Evolutionary conservation across 2,888 invertebrate species (phyloP).

Genomic region (Noctua pronuba): DNA sequence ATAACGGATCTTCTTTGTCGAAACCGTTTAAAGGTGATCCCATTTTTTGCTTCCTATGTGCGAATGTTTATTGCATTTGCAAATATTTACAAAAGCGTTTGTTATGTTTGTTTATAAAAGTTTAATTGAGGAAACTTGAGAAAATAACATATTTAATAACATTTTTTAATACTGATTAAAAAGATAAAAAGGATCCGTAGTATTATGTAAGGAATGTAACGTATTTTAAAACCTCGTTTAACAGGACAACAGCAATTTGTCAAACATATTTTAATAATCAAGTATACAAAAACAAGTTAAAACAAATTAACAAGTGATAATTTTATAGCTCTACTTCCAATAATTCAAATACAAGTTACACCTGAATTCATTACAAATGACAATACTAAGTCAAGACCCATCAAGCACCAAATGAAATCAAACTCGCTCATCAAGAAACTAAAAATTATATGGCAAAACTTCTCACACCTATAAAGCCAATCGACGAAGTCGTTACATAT

Average conservation of each 20-base stretch:
- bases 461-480: constrained; percentile 73
- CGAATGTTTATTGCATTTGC: neutral
- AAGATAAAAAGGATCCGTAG: neutral
- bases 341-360: constrained; percentile 24
- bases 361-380: constrained; percentile 15
- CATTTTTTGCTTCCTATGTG: constrained; percentile 64
- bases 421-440: constrained; percentile 68
- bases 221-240: neutral
- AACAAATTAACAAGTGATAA: too few relatives aligned
- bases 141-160: too few relatives aligned
- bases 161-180: neutral
- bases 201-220: too few relatives aligned
- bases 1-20: constrained; percentile 81
- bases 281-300: too few relatives aligned
- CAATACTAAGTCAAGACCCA: neutral
- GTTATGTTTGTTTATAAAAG: neutral
- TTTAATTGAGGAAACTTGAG: neutral
- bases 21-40: constrained; percentile 63
- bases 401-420: constrained; percentile 48
- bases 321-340: constrained; percentile 14
- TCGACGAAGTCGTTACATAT: constrained; percentile 62
- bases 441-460: constrained; percentile 72
- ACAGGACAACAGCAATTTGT: neutral
- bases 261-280: neutral
- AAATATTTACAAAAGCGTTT: constrained; percentile 18